Base-by-base conservation (phyloP, 64 coral and sea anemone species). In the Montipora foliosa region DNA sequence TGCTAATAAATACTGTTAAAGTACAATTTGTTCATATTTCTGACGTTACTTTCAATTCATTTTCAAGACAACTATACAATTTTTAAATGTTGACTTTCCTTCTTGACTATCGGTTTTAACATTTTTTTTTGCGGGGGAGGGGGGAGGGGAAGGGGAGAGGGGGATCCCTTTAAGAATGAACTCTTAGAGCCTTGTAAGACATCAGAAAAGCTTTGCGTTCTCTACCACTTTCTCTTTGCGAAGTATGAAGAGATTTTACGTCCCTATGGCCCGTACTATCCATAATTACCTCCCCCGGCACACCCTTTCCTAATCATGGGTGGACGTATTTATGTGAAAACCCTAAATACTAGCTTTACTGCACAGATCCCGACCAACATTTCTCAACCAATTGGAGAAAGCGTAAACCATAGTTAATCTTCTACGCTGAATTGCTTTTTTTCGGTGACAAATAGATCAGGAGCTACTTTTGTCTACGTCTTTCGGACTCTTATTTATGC, bases 191-290 rank as follows among this genome's bases (percentile, higher is more conserved):
- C 50, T 60, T 58, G 79, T 12, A 82, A 60, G 10, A 82, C 49
- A 53, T 85, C 61, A 8, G 82, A 85, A 19, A 85, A 46, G 45
- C 66, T 85, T 85, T 24, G 58, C 66, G 60, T 85, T 85, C 57
- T 64, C 46, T 68, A 22, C 69, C 58, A 67, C 82, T 85, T 69
- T 25, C 82, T 85, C 82, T 64, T 47, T 85, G 82, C 44, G 45
- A 85, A 45, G 82, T 10, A 67, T 85, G 82, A 60, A 85, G 66
- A 14, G 82, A 85, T 64, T 73, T 87, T 22, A 69, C 29, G 44
- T 46, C 48, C 44, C 84, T 48, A 50, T 87, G 67, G 47, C 84
- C 66, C 25, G 25, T 25, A 25, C 25, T 25, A 25, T 25, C 25
- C 25, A 25, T 25, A 25, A 25, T 25, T 25, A 25, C 25, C 25